phyloP scores from a whole-genome alignment of 2,888 invertebrate genomes.

The Cheilosia urbana region DNA sequence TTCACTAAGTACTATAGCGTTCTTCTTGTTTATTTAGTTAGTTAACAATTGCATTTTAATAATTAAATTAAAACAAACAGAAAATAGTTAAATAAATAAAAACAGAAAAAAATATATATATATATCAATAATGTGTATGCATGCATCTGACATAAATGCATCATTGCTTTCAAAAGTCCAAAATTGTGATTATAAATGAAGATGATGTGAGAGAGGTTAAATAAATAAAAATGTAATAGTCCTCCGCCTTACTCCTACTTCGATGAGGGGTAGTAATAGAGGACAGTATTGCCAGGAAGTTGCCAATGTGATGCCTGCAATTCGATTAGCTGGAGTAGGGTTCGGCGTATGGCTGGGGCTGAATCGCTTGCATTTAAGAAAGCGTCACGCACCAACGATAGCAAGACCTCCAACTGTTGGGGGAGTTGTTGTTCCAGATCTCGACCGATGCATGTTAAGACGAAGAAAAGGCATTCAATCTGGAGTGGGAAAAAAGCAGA shows the following conservation, averaged over 20 bases:
- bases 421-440: conserved; percentile 93
- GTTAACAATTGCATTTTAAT: conserved; percentile 41
- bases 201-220: conserved; percentile 33
- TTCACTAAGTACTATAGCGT: conserved; percentile 59
- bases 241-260: conserved; percentile 81
- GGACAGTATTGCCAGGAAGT: conserved; percentile 93
- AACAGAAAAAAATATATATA: not conserved
- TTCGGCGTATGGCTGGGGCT: conserved; percentile 91
- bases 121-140: conserved; percentile 43
- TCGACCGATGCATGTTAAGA: conserved; percentile 93
- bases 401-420: conserved; percentile 90
- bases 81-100: conserved; percentile 53
- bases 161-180: conserved; percentile 64
- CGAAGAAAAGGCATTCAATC: conserved; percentile 95
- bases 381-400: conserved; percentile 92
- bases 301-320: conserved; percentile 96
- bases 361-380: conserved; percentile 90
- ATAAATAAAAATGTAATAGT: not conserved
- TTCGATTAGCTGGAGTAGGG: conserved; percentile 94
- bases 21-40: conserved; percentile 32
- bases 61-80: conserved; percentile 1
- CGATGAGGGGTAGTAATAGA: conserved; percentile 92
- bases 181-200: conserved; percentile 46
- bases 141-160: conserved; percentile 73
- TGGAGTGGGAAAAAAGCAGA: conserved; percentile 80